Evolutionary conservation across 1,140 invertebrate genomes (phyloP), one percentile per base, ranked within the genome.

Genomic region (Cephus cinctus): DNA sequence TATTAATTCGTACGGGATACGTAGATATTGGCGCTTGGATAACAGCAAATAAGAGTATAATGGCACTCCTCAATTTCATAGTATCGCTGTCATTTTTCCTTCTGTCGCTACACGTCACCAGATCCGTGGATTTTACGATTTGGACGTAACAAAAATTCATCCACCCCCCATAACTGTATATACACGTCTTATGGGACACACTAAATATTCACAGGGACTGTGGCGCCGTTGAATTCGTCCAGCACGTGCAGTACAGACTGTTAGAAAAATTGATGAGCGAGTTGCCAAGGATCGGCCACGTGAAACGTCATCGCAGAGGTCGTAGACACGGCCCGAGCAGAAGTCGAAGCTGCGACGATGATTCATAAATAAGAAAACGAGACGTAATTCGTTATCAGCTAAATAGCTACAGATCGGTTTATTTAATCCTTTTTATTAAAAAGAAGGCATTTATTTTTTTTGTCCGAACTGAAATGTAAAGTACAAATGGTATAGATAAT

Each of bases 381-480:
- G n/a, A n/a, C n/a, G n/a, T n/a, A n/a, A n/a, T n/a, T n/a, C n/a
- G n/a, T n/a, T n/a, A n/a, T n/a, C n/a, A n/a, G n/a, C n/a, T n/a
- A n/a, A n/a, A n/a, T n/a, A n/a, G n/a, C n/a, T n/a, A n/a, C n/a
- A n/a, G n/a, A n/a, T n/a, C n/a, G n/a, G 25, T 27, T 8, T n/a
- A 8, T 27, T 27, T n/a, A 27, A 27, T 54, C 38, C 38, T 47
- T 67, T 65, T 66, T 68, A 68, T 68, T 70, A 76, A 75, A 76
- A 76, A 73, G 73, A 75, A 76, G 74, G 74, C 74, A 75, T 76
- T 76, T 75, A 75, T 76, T 76, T n/a, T n/a, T n/a, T n/a, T 75
- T 64, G 55, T 75, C 67, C 57, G 55, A 74, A 75, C 66, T 65
- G 52, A 75, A 75, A 66, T 75, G 56, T 72, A 75, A 76, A 71